Conservation (phyloP, 2,797 vertebrate genomes). For the Sarcophilus harrisii region DNA sequence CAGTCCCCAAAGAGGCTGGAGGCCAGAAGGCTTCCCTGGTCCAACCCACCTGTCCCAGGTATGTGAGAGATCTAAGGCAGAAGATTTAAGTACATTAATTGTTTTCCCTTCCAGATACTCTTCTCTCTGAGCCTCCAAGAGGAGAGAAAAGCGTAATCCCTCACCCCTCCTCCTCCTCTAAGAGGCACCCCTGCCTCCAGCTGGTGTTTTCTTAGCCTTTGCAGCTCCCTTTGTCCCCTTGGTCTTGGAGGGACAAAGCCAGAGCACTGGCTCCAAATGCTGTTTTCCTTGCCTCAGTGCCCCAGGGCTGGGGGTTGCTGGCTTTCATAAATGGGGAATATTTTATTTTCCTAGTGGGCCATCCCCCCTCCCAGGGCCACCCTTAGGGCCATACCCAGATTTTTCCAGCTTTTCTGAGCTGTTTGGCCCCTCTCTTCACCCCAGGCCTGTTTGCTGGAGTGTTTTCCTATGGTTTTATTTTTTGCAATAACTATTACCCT, state of each 20-base stretch:
- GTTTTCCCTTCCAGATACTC: background rate
- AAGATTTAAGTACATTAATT: background rate
- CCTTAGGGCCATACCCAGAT: conserved; percentile 69
- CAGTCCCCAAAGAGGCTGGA: background rate
- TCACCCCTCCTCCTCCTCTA: background rate
- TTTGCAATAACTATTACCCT: conserved; percentile 80
- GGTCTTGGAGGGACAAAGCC: background rate
- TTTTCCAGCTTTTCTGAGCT: conserved; percentile 78
- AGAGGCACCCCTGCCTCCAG: background rate
- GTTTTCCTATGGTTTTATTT: conserved; percentile 81
- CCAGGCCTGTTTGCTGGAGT: conserved; percentile 75
- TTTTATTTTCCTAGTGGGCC: conserved; percentile 79
- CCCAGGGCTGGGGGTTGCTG: conserved; percentile 47
- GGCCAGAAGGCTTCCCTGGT: background rate
- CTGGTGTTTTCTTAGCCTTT: background rate
- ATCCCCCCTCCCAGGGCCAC: conserved; percentile 63
- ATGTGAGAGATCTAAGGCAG: background rate
- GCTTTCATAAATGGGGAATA: conserved; percentile 56
- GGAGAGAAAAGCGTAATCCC: background rate
- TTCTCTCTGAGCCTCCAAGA: background rate
- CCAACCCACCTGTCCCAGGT: background rate
- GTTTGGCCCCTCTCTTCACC: conserved; percentile 39
- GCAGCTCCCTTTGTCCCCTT: background rate
- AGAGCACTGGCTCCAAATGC: conserved; percentile 34
- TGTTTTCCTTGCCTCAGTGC: conserved; percentile 58